Evolutionary conservation across 2,113 vertebrate genomes (phyloP).

Genomic region (Megaceryle maxima): DNA sequence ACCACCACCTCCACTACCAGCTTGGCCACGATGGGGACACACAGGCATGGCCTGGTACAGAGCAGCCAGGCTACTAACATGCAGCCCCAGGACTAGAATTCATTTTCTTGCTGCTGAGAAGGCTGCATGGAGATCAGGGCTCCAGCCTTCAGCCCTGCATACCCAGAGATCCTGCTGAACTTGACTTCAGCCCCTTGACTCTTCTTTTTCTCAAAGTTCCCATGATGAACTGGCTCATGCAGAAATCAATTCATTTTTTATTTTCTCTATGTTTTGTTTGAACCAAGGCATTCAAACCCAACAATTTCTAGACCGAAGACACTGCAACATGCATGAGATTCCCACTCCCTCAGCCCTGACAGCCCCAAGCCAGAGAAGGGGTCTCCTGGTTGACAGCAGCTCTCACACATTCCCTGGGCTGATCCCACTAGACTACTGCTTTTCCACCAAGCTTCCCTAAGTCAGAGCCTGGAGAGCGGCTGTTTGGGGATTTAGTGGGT

Average conservation of each 20-base stretch:
- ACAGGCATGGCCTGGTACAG: accelerated
- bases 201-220: neutral
- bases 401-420: neutral
- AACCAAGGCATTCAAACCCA: neutral
- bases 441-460: neutral
- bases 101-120: neutral
- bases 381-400: neutral
- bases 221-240: neutral
- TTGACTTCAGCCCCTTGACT: neutral
- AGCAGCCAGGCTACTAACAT: accelerated
- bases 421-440: neutral
- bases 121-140: neutral
- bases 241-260: neutral
- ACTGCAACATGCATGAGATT: neutral
- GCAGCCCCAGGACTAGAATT: neutral
- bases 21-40: neutral
- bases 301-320: neutral
- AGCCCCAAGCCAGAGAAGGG: neutral
- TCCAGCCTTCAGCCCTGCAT: neutral
- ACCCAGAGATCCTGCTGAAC: neutral
- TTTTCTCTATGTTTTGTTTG: neutral
- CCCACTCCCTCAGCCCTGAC: neutral
- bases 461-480: neutral
- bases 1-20: neutral
- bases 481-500: neutral